Evolutionary conservation across 2,797 vertebrate species (phyloP).

Genomic region (Neostethus bicornis): DNA sequence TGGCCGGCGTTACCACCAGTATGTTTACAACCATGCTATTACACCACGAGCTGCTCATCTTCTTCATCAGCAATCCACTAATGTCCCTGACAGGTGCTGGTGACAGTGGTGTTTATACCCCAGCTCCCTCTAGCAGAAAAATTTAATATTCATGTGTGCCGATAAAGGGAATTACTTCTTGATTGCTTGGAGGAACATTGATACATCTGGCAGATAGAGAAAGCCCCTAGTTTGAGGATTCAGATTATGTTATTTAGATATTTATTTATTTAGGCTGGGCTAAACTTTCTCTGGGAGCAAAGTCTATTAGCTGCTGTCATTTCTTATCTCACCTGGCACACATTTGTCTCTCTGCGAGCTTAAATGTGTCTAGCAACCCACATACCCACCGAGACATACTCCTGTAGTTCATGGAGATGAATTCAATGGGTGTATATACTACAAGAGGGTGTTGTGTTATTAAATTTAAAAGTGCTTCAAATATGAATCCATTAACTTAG

Average conservation of each 20-base stretch:
- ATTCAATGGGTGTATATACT: conserved; percentile 3
- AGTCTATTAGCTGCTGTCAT: conserved; percentile 64
- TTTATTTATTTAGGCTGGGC: conserved; percentile 37
- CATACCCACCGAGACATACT: conserved; percentile 41
- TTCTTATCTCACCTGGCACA: conserved; percentile 69
- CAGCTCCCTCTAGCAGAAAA: conserved; percentile 63
- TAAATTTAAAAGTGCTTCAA: conserved; percentile 17
- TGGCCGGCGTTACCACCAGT: conserved; percentile 37
- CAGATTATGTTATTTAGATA: conserved; percentile 59
- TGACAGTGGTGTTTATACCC: conserved; percentile 56
- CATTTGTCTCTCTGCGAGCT: conserved; percentile 63
- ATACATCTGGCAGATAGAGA: conserved; percentile 76
- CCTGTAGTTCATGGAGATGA: conserved; percentile 8
- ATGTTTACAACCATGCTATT: conserved; percentile 49
- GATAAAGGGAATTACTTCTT: conserved; percentile 79
- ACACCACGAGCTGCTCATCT: conserved; percentile 44
- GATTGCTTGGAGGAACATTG: conserved; percentile 75
- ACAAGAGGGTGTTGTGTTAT: conserved; percentile 8
- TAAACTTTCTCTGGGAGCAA: conserved; percentile 63
- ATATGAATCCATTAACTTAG: conserved; percentile 7
- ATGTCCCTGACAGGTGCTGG: conserved; percentile 67
- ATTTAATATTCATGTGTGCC: conserved; percentile 76
- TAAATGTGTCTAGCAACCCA: conserved; percentile 55
- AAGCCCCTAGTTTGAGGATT: conserved; percentile 62
- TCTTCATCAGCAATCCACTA: conserved; percentile 49